Conservation (phyloP, 2,797 vertebrate species). For the Prunella strophiata region DNA sequence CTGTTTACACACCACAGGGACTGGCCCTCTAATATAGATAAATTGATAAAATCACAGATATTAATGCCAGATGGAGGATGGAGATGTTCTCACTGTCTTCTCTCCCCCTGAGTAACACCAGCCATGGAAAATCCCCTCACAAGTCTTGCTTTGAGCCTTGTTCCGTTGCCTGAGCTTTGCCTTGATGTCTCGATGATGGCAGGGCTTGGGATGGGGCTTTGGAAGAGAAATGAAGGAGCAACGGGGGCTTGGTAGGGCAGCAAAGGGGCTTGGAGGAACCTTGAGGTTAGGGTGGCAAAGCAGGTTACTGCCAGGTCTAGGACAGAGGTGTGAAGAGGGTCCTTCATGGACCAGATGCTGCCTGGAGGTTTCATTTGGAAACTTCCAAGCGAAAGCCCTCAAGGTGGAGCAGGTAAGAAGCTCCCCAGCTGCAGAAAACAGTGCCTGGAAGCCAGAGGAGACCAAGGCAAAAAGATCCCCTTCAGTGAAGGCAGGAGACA, state of each 20-base stretch:
- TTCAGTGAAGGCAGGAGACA: background rate
- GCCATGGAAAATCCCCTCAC: background rate
- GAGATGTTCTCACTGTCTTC: background rate
- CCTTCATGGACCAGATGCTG: background rate
- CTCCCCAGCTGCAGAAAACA: background rate
- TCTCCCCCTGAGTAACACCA: background rate
- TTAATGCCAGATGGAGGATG: slow-evolving; percentile 15
- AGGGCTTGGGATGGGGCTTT: background rate
- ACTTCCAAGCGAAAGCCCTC: background rate
- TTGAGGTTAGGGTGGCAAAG: background rate
- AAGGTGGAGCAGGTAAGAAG: background rate
- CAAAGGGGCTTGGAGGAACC: accelerated
- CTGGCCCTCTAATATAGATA: background rate
- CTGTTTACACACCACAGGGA: background rate
- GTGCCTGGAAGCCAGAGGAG: background rate
- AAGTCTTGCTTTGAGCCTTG: background rate
- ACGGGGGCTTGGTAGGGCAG: accelerated
- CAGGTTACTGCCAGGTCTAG: background rate
- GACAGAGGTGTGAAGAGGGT: background rate
- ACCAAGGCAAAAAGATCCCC: background rate
- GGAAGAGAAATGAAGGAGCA: background rate
- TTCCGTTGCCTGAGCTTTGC: background rate
- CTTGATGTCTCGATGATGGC: background rate
- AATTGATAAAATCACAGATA: background rate
- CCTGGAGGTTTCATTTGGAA: background rate